Evolutionary conservation across 2,888 invertebrate species (phyloP).

Genomic region (Tetanocera ferruginea): DNA sequence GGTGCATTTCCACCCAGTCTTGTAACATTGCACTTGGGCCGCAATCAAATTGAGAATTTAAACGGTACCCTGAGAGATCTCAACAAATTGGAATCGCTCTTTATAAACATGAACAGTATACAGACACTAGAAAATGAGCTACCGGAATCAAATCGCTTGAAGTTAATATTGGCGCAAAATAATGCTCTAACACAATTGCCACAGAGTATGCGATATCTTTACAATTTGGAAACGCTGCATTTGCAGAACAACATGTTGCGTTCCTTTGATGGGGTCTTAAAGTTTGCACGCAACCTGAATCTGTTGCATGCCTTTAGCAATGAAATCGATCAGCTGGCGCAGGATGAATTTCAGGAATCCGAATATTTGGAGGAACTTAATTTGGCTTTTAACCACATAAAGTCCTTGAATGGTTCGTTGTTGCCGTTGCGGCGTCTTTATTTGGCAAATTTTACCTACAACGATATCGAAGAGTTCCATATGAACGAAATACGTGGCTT

Average conservation of each 20-base stretch:
- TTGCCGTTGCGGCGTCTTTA: slow-evolving; percentile 77
- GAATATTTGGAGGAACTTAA: slow-evolving; percentile 79
- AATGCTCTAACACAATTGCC: slow-evolving; percentile 81
- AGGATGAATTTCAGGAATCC: slow-evolving; percentile 82
- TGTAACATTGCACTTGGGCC: slow-evolving; percentile 80
- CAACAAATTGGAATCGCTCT: slow-evolving; percentile 81
- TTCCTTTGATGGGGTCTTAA: slow-evolving; percentile 79
- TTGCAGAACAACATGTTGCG: slow-evolving; percentile 81
- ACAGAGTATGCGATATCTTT: slow-evolving; percentile 78
- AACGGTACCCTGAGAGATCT: slow-evolving; percentile 85
- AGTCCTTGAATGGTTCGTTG: slow-evolving; percentile 80
- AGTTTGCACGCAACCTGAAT: slow-evolving; percentile 77
- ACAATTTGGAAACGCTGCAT: slow-evolving; percentile 79
- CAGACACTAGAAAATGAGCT: slow-evolving; percentile 82
- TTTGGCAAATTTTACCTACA: slow-evolving; percentile 82
- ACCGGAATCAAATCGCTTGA: slow-evolving; percentile 76
- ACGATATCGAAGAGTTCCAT: slow-evolving; percentile 82
- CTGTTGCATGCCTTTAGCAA: slow-evolving; percentile 81
- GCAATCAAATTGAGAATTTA: slow-evolving; percentile 79
- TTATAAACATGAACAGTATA: slow-evolving; percentile 83
- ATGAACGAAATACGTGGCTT: slow-evolving; percentile 84
- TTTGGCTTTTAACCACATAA: slow-evolving; percentile 80
- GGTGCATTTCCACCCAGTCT: slow-evolving; percentile 79
- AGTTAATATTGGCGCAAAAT: slow-evolving; percentile 80
- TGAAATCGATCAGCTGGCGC: slow-evolving; percentile 79